Base-by-base conservation (phyloP, 2,113 vertebrate species). In the Megaceryle torquata region DNA sequence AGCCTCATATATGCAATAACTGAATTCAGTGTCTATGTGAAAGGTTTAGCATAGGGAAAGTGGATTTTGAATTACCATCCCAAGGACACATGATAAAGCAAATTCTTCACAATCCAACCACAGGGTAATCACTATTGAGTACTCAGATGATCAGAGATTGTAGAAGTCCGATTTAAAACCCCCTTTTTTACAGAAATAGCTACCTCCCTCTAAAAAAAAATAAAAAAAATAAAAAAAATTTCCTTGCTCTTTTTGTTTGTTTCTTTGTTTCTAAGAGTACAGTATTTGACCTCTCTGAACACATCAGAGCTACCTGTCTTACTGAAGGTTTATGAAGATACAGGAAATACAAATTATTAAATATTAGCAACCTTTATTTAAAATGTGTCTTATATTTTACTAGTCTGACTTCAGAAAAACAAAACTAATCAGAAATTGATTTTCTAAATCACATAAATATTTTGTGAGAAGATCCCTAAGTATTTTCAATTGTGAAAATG, bases 1-100 rank as follows among this genome's bases (percentile, higher is more conserved):
- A 92, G 54, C 71, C 57, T 81, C 41, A 50, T 57, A 85, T 39
- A 94, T 82, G 89, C 74, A 97, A 91, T 96, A 97, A 93, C 79
- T 95, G 93, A 95, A 97, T 95, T 88, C 93, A 97, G 91, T 43
- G 89, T 67, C 31, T 93, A 18, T 54, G 84, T 95, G 94, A 93
- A 91, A 97, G 94, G 93, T 98, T 96, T 97, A 97, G 86, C 16
- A 11, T 60, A 97, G 93, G 96, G 88, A 88, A 98, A 98, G 97
- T 96, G 91, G 93, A 97, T 98, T 98, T 98, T 95, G 71, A 15
- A 33, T 90, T 95, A 89, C 83, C 75, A 56, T 96, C 83, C 95
- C 95, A 98, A 98, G 96, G 96, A 97, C 95, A 93, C 51, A 76
- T 43, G 46, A 82, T 41, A 97, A 56, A 65, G 84, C 77, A 94